Base-by-base conservation (phyloP, 2,888 invertebrate genomes). In the Harpagoxenus sublaevis region DNA sequence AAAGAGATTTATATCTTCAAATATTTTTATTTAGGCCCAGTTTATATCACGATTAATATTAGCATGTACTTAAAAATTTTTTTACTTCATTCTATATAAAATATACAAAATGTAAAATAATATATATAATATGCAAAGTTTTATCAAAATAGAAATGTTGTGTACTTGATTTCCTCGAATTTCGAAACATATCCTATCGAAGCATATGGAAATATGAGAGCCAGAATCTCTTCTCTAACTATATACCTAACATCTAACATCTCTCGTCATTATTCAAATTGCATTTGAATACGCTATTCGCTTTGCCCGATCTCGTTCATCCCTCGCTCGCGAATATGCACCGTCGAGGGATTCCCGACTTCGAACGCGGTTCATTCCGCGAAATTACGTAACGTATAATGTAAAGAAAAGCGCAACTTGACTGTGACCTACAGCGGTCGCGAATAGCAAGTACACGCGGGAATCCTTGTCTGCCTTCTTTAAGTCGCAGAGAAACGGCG, bases 371-470 rank as follows among this genome's bases (percentile, higher is more conserved):
- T 68, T 68, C 35, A 53, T 48, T 51, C 63, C 15, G 18, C 53
- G 31, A 53, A 63, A 31, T 74, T 77, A 42, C 78, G 42, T 79
- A 74, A 83, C 53, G 53, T 77, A 60, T 66, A 75, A 57, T 39
- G 57, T 28, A 87, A 89, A 86, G 89, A 87, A 92, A 90, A 90
- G 88, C 89, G 89, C 90, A 89, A 89, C 92, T 91, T 92, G 93
- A 92, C 92, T 92, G 89, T 92, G 91, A 92, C 91, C 92, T 91
- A 92, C 90, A 90, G 88, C 85, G 65, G 51, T 86, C 70, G 85
- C 82, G 53, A 86, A 82, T 79, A 51, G 85, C 84, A 65, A 79
- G 83, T 81, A 60, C 84, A 77, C 87, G 84, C 83, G 86, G 84
- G 84, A 84, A 89, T 88, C 89, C 89, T 84, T 84, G 86, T 83